These are phyloP conservation scores for Caenorhabditis tropicalis DNA, from an alignment of 1,140 invertebrate species.

Conservation along the genomic window DNA sequence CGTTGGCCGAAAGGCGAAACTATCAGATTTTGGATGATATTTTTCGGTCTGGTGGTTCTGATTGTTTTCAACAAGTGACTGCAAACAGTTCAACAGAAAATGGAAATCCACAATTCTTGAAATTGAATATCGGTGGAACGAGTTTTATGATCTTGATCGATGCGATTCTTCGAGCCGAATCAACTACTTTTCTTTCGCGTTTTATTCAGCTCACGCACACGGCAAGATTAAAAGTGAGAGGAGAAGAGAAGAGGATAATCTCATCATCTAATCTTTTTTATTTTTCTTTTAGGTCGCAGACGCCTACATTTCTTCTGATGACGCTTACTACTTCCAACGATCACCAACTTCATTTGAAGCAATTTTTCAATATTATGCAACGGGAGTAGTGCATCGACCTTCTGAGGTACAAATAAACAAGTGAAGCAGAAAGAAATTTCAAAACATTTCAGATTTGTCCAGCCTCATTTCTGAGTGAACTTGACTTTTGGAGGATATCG, in stretches of 20 bases:
- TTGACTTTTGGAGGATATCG: constrained; percentile 71
- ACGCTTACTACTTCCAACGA: constrained; percentile 68
- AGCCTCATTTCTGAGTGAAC: constrained; percentile 67
- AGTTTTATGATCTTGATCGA: constrained; percentile 65
- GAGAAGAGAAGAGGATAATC: constrained; percentile 12
- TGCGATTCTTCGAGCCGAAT: constrained; percentile 65
- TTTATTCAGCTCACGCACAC: constrained; percentile 68
- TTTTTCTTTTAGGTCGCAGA: constrained; percentile 64
- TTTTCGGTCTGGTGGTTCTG: constrained; percentile 57
- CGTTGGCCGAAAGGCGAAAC: constrained; percentile 67
- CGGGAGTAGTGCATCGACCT: constrained; percentile 68
- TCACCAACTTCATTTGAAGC: constrained; percentile 67
- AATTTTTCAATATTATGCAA: constrained; percentile 70
- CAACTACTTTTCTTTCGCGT: constrained; percentile 65
- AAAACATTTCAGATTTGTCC: constrained; percentile 61
- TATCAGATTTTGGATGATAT: constrained; percentile 67
- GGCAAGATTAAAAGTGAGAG: constrained; percentile 35
- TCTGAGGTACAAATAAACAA: constrained; percentile 57
- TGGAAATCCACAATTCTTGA: constrained; percentile 57
- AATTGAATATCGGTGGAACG: constrained; percentile 68
- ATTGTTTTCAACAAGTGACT: constrained; percentile 59
- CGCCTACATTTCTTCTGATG: constrained; percentile 60
- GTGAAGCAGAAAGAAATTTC: neutral
- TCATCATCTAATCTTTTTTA: neutral
- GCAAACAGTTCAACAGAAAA: constrained; percentile 45